A percentile compares a stretch with the other conserved stretches of the same genome.
phyloP scores from a whole-genome alignment of 2,797 vertebrate species.

The Cyprinodon diabolis region DNA sequence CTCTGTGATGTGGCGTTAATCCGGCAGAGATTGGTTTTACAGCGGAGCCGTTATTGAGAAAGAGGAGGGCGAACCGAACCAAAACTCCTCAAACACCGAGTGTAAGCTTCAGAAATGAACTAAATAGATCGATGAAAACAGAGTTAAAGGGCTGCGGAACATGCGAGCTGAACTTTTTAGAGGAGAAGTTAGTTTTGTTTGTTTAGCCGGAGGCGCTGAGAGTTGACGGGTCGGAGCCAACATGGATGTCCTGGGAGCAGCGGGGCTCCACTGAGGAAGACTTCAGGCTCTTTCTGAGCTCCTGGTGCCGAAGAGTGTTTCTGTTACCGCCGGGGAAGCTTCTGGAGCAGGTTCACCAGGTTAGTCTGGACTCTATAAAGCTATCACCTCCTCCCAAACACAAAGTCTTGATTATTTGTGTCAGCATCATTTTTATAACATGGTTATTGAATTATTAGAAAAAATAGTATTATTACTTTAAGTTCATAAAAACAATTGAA shows the following conservation, averaged over 20 bases:
- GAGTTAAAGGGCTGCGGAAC: background rate
- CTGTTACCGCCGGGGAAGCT: slow-evolving; percentile 9
- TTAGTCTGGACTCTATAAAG: slow-evolving; percentile 25
- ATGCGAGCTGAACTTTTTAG: slow-evolving; percentile 41
- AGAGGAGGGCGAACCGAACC: background rate
- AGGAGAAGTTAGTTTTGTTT: slow-evolving; percentile 16
- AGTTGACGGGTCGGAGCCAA: slow-evolving; percentile 57
- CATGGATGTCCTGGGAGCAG: slow-evolving; percentile 74
- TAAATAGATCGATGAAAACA: too few relatives aligned
- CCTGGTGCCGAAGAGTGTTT: slow-evolving; percentile 11
- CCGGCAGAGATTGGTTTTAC: slow-evolving; percentile 45
- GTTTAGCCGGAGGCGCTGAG: slow-evolving; percentile 22
- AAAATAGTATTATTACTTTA: background rate
- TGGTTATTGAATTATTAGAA: background rate
- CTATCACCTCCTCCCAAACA: background rate
- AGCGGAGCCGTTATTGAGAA: slow-evolving; percentile 18
- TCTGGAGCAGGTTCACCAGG: slow-evolving; percentile 32
- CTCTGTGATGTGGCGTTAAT: slow-evolving; percentile 51
- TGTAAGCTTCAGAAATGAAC: background rate
- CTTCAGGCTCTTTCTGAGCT: slow-evolving; percentile 64
- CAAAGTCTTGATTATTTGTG: background rate
- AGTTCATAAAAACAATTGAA: background rate
- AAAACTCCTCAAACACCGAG: background rate
- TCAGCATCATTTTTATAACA: background rate
- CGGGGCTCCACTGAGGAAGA: slow-evolving; percentile 63